These are phyloP conservation scores for Octopus sinensis DNA, from an alignment of 1,140 invertebrate species.

Conservation along the genomic window DNA sequence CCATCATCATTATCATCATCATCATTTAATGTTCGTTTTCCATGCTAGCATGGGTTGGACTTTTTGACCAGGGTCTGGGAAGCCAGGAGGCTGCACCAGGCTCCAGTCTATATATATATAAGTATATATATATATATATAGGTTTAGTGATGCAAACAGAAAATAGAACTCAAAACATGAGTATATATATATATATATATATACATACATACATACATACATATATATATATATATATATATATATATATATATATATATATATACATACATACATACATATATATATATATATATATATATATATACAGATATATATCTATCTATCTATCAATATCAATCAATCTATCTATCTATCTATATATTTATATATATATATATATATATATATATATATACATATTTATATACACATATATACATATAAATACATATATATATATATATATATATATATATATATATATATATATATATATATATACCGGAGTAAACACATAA, in stretches of 20 bases:
- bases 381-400: not conserved
- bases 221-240: not conserved
- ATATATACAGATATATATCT: not conserved
- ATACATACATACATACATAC: not conserved
- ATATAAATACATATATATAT: conserved; percentile 1
- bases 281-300: not conserved
- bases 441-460: not conserved
- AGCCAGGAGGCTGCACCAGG: no score
- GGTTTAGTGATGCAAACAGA: not conserved
- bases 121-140: not conserved
- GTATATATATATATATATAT: not conserved
- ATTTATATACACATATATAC: not conserved
- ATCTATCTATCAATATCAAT: not conserved
- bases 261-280: not conserved
- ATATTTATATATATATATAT: not conserved
- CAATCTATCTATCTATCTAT: not conserved
- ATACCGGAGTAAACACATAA: no score
- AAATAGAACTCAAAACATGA: not conserved
- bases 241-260: conserved; percentile 5
- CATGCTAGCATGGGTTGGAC: no score
- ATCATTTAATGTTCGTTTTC: no score
- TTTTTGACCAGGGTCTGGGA: no score
- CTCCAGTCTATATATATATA: not conserved
- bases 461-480: not conserved
- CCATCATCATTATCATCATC: no score